These are phyloP conservation scores for Gorsachius goisagi DNA, from an alignment of 2,113 vertebrate genomes.

Conservation along the genomic window DNA sequence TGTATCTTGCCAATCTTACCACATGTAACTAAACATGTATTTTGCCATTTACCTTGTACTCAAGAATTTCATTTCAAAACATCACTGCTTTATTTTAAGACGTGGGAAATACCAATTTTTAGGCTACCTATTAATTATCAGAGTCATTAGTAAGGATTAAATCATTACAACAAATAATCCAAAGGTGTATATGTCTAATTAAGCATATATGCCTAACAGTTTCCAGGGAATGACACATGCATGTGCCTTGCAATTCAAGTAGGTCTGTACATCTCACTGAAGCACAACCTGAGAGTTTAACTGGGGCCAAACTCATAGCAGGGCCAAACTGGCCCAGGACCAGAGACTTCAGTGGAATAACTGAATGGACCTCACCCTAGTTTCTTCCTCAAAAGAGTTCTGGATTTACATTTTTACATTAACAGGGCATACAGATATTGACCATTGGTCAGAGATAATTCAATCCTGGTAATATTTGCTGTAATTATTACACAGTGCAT, in stretches of 20 bases:
- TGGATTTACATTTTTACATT: neutral
- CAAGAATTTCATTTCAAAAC: slow-evolving; percentile 12
- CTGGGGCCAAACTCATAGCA: neutral
- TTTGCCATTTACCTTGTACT: slow-evolving; percentile 1
- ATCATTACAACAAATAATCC: slow-evolving; percentile 9
- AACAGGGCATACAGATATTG: neutral
- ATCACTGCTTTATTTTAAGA: slow-evolving; percentile 17
- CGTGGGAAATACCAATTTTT: neutral
- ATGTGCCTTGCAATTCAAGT: neutral
- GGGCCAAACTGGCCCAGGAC: neutral
- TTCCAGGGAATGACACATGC: neutral
- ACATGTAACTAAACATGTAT: neutral
- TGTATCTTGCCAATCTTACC: neutral
- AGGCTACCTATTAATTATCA: slow-evolving; percentile 1
- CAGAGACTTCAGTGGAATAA: neutral
- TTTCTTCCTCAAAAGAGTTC: slow-evolving; percentile 24
- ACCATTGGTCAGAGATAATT: neutral
- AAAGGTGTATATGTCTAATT: neutral
- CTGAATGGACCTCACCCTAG: neutral
- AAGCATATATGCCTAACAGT: neutral
- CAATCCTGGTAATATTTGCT: neutral
- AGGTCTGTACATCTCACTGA: neutral
- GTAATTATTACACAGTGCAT: neutral
- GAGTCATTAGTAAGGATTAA: neutral
- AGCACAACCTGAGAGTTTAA: neutral